Evolutionary conservation across 2,113 vertebrate genomes (phyloP).

Genomic region (Circaetus gallicus): DNA sequence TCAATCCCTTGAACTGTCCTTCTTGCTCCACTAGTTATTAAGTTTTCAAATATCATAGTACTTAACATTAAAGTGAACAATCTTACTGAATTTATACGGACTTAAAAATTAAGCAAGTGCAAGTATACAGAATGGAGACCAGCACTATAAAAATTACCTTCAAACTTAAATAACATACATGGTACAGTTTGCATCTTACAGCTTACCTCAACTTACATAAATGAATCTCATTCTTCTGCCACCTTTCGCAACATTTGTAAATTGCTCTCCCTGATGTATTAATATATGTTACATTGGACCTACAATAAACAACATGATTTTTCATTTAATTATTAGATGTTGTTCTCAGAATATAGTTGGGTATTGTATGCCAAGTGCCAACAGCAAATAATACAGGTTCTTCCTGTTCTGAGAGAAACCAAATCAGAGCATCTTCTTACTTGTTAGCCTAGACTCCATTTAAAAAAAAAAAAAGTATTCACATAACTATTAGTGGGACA

Average conservation of each 20-base stretch:
- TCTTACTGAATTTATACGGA: background rate
- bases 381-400: slow-evolving; percentile 55
- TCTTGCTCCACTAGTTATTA: background rate
- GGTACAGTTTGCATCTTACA: background rate
- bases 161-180: background rate
- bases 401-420: slow-evolving; percentile 34
- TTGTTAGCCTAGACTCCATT: background rate
- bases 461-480: background rate
- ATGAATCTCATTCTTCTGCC: background rate
- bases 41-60: background rate
- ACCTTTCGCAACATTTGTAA: slow-evolving; percentile 1
- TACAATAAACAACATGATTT: background rate
- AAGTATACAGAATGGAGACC: background rate
- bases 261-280: background rate
- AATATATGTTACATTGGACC: background rate
- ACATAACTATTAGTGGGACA: background rate
- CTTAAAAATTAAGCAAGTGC: background rate
- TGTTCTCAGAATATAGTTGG: background rate
- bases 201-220: background rate
- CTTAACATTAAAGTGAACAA: background rate
- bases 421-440: background rate
- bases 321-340: slow-evolving; percentile 26
- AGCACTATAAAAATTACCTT: background rate
- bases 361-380: slow-evolving; percentile 37
- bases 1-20: background rate